These are phyloP conservation scores for Nematopogon swammerdamellus DNA, from an alignment of 2,888 invertebrate species.

Conservation along the genomic window DNA sequence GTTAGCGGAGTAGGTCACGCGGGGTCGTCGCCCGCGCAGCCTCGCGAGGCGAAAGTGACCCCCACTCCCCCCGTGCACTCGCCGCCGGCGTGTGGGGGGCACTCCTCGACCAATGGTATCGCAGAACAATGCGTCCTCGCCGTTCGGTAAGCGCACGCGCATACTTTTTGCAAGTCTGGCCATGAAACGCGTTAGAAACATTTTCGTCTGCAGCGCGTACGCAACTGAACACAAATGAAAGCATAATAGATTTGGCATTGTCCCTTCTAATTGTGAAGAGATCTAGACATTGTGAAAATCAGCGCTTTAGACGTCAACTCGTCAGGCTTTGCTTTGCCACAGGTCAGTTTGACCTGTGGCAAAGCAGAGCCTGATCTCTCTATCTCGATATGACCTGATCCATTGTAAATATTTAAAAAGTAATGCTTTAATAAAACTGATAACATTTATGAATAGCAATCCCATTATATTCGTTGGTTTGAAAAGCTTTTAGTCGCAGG, in stretches of 20 bases:
- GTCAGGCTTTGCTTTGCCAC: no score
- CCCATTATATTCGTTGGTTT: no score
- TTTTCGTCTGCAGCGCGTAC: not conserved
- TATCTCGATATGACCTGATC: no score
- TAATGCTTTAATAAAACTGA: no score
- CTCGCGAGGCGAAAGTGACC: slow-evolving; percentile 52
- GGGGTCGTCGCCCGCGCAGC: slow-evolving; percentile 55
- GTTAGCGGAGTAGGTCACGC: slow-evolving; percentile 52
- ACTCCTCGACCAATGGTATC: slow-evolving; percentile 27
- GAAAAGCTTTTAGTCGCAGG: no score
- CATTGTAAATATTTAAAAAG: no score
- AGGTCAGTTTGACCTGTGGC: no score
- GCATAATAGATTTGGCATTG: not conserved
- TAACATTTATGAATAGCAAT: no score
- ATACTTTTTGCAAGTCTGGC: slow-evolving; percentile 52
- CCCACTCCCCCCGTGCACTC: slow-evolving; percentile 17
- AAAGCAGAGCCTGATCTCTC: no score
- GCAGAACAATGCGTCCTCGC: slow-evolving; percentile 16
- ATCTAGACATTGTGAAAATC: no score
- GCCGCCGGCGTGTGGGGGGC: slow-evolving; percentile 13
- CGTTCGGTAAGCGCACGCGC: slow-evolving; percentile 43
- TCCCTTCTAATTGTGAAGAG: not conserved
- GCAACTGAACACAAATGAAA: not conserved
- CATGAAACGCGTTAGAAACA: slow-evolving; percentile 31
- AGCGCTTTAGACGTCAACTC: no score